Conservation (phyloP, 1,140 invertebrate species). For the Orchestia grillus region DNA sequence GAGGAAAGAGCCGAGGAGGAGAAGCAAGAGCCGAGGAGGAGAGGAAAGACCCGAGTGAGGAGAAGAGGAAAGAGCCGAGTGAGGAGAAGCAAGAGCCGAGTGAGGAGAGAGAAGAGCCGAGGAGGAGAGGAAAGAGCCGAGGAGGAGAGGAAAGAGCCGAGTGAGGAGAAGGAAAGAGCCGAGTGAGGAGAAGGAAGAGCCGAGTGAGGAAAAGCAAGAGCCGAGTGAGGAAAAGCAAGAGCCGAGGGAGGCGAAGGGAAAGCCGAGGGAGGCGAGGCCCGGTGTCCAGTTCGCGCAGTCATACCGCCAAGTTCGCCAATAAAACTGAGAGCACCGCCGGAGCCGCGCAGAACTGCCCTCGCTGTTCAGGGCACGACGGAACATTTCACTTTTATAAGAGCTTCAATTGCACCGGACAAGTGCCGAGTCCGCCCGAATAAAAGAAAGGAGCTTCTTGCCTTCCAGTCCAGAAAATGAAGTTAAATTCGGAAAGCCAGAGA, state of each 20-base stretch:
- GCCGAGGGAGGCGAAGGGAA: neutral
- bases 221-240: neutral
- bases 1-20: neutral
- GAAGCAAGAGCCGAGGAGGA: neutral
- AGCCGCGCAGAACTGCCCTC: neutral
- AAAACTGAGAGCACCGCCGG: neutral
- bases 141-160: neutral
- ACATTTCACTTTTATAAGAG: slow-evolving; percentile 41
- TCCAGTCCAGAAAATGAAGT: neutral
- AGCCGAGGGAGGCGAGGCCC: neutral
- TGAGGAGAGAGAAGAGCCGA: neutral
- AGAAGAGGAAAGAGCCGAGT: neutral
- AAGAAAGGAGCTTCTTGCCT: neutral
- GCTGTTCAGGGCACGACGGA: neutral
- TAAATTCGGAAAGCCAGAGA: neutral
- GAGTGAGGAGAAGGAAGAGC: neutral
- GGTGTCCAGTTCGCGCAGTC: neutral
- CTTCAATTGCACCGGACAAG: neutral
- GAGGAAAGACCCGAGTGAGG: neutral
- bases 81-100: neutral
- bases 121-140: neutral
- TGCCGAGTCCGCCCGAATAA: neutral
- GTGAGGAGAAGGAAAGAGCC: neutral
- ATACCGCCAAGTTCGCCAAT: slow-evolving; percentile 11
- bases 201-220: neutral